phyloP scores from a whole-genome alignment of 2,113 vertebrate species.

The Xyrauchen texanus region DNA sequence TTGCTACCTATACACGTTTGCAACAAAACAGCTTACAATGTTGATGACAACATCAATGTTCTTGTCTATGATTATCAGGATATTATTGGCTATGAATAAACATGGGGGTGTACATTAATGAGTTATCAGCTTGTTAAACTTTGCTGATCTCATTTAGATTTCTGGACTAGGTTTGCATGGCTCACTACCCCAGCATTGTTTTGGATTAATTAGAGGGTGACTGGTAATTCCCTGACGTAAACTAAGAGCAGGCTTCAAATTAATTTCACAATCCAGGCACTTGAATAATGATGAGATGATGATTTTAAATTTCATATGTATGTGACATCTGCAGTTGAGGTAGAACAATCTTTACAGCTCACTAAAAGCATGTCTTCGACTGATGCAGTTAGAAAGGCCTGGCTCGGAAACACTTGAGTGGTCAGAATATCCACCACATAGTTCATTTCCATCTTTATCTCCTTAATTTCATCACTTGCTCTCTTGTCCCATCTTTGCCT shows the following conservation, averaged over 20 bases:
- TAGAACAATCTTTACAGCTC: neutral
- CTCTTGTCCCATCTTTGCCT: neutral
- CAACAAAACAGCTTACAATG: neutral
- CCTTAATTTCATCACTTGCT: constrained; percentile 8
- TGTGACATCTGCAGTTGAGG: constrained; percentile 12
- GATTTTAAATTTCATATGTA: too few species aligned
- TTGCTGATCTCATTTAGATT: constrained; percentile 43
- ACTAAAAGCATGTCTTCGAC: constrained; percentile 8
- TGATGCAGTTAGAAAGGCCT: constrained; percentile 2
- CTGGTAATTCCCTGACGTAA: constrained; percentile 42
- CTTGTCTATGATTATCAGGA: constrained; percentile 18
- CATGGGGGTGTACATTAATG: constrained; percentile 28
- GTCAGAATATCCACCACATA: constrained; percentile 28
- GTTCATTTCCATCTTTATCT: constrained; percentile 49
- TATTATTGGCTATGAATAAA: constrained; percentile 11
- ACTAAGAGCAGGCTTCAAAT: constrained; percentile 40
- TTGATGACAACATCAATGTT: neutral
- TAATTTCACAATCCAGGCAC: constrained; percentile 35
- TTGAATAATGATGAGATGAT: constrained; percentile 1
- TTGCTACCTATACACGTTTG: neutral
- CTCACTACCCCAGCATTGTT: constrained; percentile 52
- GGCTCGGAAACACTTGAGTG: constrained; percentile 32
- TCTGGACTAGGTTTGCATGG: constrained; percentile 30
- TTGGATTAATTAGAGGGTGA: constrained; percentile 44
- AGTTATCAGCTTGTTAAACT: constrained; percentile 54